Conservation (phyloP, 1,140 invertebrate species). For the Drosophila quadrilineata region DNA sequence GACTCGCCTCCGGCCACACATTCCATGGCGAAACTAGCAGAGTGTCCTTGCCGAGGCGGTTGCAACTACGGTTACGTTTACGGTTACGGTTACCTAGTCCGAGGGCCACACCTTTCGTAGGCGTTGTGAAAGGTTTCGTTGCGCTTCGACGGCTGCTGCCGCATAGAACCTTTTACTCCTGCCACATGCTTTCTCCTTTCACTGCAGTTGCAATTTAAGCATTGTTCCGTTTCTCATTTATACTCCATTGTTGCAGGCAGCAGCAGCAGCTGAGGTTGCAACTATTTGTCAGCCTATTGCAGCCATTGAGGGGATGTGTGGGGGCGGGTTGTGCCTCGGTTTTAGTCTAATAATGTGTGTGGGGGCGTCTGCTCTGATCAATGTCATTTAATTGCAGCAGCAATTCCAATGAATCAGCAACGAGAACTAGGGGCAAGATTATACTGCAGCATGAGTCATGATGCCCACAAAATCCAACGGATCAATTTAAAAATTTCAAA, state of each 20-base stretch:
- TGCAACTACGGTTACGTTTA: slow-evolving; percentile 18
- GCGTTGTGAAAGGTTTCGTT: slow-evolving; percentile 52
- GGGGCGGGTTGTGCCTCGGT: too few species aligned
- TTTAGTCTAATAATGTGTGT: too few species aligned
- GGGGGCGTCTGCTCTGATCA: slow-evolving; percentile 30
- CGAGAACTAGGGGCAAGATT: not conserved
- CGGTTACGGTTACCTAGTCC: slow-evolving; percentile 28
- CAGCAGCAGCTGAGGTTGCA: slow-evolving; percentile 34
- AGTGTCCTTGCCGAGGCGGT: slow-evolving; percentile 3
- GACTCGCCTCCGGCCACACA: too few species aligned
- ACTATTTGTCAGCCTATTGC: slow-evolving; percentile 28
- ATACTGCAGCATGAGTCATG: slow-evolving; percentile 45
- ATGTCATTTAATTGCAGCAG: slow-evolving; percentile 52
- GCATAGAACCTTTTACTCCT: slow-evolving; percentile 22
- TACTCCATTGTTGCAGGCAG: slow-evolving; percentile 54
- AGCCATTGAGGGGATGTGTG: slow-evolving; percentile 7
- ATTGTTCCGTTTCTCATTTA: slow-evolving; percentile 55
- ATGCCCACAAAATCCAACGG: too few species aligned
- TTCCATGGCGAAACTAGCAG: too few species aligned
- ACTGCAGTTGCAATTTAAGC: slow-evolving; percentile 23
- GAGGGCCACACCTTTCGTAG: slow-evolving; percentile 33
- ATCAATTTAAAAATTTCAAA: slow-evolving; percentile 22
- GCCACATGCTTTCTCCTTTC: slow-evolving; percentile 72
- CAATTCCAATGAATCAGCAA: slow-evolving; percentile 35
- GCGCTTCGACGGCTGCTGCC: slow-evolving; percentile 33